Base-by-base conservation (phyloP, 2,113 vertebrate genomes). In the Lota lota region DNA sequence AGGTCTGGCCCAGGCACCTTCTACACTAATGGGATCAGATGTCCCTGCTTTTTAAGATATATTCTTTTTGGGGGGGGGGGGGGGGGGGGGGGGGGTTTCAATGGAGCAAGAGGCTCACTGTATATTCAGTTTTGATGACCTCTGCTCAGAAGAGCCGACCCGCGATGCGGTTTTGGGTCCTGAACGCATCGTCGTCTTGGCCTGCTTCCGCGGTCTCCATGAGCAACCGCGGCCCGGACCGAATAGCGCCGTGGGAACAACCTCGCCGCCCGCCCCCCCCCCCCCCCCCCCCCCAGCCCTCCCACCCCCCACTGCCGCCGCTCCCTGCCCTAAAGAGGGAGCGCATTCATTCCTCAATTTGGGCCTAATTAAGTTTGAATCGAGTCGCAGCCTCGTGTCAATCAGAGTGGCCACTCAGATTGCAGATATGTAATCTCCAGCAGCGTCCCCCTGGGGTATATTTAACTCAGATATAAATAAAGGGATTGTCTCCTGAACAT, bases 381-480 rank as follows among this genome's bases (percentile, higher is more conserved):
- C 65, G 87, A 89, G 86, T 88, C 88, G 86, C 83, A 90, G 89
- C 79, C 79, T 63, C 75, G 79, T 84, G 92, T 91, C 90, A 88
- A 86, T 92, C 85, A 87, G 73, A 77, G 81, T 82, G 59, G 69
- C 82, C 77, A 83, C 86, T 91, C 85, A 50, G 67, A 78, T 87
- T 91, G 85, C 87, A 88, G 90, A 92, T 91, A 88, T 79, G 85
- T 83, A 87, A 90, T 92, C 90, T 91, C 77, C 73, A 78, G 47
- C 18, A 14, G 51, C 77, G 81, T 89, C 91, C 86, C 90, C 10
- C 47, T 68, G 40, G 89, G 87, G 89, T 72, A 91, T 90, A 86
- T 91, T 92, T 90, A 89, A 90, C 84, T 89, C 74, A 61, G 79
- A 88, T 83, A 91, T 90, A 90, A 92, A 91, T 89, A 92, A 87